These are phyloP conservation scores for Periphyllus acericola DNA, from an alignment of 2,888 invertebrate species.

Conservation along the genomic window DNA sequence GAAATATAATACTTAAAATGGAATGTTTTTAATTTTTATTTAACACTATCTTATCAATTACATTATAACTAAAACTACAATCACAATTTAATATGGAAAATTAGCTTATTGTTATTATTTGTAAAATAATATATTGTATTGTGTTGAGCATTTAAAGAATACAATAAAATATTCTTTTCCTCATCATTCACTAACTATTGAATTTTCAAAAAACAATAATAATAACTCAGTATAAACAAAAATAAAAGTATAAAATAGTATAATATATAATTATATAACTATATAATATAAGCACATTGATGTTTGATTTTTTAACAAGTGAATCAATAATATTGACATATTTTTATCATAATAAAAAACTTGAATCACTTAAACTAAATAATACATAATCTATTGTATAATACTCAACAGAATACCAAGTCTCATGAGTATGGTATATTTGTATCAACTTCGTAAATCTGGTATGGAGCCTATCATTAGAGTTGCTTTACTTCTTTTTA, in stretches of 20 bases:
- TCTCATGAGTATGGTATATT: no score
- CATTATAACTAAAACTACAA: background rate
- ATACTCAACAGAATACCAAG: background rate
- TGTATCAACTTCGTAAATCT: no score
- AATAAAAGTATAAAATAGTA: constrained; percentile 11
- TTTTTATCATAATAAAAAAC: background rate
- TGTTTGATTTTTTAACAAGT: constrained; percentile 8
- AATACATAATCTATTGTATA: background rate
- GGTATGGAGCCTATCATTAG: no score
- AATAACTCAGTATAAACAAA: background rate
- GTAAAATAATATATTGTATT: background rate
- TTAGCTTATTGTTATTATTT: background rate
- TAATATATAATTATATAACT: constrained; percentile 22
- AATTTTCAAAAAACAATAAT: constrained; percentile 5
- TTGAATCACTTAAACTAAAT: background rate
- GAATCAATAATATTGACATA: background rate
- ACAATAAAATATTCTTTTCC: background rate
- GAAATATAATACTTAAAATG: background rate
- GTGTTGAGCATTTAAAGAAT: constrained; percentile 41
- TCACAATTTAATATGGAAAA: background rate
- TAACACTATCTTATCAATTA: background rate
- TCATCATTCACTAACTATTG: constrained; percentile 1
- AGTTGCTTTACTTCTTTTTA: no score
- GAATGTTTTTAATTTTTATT: background rate
- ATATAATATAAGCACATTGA: background rate